Percentiles rank a stretch among this genome's conserved stretches.
These are phyloP conservation scores for Clupea harengus DNA, from an alignment of 2,113 vertebrate genomes.

Conservation along the genomic window DNA sequence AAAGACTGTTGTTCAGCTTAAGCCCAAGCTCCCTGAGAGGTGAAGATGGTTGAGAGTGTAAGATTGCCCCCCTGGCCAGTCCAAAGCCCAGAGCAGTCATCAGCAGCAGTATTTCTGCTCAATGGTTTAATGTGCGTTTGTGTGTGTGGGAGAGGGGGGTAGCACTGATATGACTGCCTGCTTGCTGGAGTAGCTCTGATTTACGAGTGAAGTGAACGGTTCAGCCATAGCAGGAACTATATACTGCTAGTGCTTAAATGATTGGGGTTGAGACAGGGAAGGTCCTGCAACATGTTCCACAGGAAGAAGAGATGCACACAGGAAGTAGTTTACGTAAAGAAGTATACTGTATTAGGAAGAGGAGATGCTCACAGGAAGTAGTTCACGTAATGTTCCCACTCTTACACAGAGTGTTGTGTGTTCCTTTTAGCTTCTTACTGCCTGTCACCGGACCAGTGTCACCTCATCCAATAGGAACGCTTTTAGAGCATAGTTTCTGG, in stretches of 20 bases:
- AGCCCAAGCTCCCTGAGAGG: not conserved
- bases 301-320: too few relatives aligned
- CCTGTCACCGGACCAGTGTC: conserved; percentile 57
- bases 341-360: too few relatives aligned
- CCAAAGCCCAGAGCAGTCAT: not conserved
- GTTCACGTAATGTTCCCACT: conserved; percentile 19
- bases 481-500: conserved; percentile 23
- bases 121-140: not conserved
- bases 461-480: conserved; percentile 24
- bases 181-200: not conserved
- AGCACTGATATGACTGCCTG: not conserved
- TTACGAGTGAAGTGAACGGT: not conserved
- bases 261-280: too few relatives aligned
- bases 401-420: conserved; percentile 21
- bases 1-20: not conserved
- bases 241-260: not conserved
- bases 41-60: not conserved
- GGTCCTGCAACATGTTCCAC: too few relatives aligned
- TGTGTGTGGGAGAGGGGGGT: not conserved
- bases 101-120: not conserved
- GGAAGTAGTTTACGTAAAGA: too few relatives aligned
- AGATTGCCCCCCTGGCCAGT: not conserved
- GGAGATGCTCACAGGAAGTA: too few relatives aligned
- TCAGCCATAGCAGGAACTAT: too few relatives aligned
- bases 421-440: conserved; percentile 43